Base-by-base conservation (phyloP, 53 echinoderm and acorn worm genomes). In the Paelopatides confundens region DNA sequence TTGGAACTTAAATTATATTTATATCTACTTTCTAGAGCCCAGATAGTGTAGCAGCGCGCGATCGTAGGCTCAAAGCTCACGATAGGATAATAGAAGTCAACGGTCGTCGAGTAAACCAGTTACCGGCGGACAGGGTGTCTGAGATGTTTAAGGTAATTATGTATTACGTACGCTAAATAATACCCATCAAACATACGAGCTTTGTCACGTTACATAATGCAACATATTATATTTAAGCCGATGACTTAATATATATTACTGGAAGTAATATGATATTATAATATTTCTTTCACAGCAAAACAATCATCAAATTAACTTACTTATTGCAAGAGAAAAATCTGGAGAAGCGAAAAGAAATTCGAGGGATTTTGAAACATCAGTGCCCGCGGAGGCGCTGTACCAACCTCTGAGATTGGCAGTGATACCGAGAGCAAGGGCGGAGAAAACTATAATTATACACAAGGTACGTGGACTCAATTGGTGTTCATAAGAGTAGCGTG, bases 391-490 rank as follows among this genome's bases (percentile, higher is more conserved):
- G 33, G 46, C 79, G 17, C 51, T 53, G 3, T 79, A 79, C 29
- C 79, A 79, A 33, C 79, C 79, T 3, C 52, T 79, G 17, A 29
- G 79, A 27, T 53, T 79, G 13, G 79, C 79, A 4, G 79, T 79
- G 18, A 79, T 79, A 79, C 79, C 79, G 10, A 48, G 79, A 32
- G 79, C 79, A 10, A 28, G 79, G 30, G 79, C 79, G 2, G 79
- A 79, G 33, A 79, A 79, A 33, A 52, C 52, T 23, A 31, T 51
- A 15, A 33, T 53, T 5, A 48, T 79, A 35, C 26, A 79, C 2
- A 79, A 79, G 79, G 79, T 79, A 79, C 5, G 37, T 38, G 2
- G 53, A 14, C 43, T 43, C n/a, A n/a, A n/a, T n/a, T n/a, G n/a
- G n/a, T n/a, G n/a, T n/a, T n/a, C n/a, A n/a, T n/a, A n/a, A n/a